A percentile compares a stretch with the other conserved stretches of the same genome.
These are phyloP conservation scores for Pediacus dermestoides DNA, from an alignment of 2,888 invertebrate species.

Conservation along the genomic window DNA sequence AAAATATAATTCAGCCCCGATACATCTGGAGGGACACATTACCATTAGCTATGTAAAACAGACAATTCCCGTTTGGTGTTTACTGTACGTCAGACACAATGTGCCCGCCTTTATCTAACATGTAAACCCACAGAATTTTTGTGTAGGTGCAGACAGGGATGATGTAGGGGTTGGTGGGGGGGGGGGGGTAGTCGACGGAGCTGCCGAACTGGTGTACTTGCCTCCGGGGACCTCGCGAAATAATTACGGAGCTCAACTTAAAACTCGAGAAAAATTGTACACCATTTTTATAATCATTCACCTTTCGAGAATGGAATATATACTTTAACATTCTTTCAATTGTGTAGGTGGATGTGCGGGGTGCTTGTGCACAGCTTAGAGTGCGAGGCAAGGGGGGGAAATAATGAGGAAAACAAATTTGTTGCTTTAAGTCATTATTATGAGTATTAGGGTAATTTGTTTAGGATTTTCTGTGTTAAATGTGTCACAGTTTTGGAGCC, in stretches of 20 bases:
- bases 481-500: too few relatives aligned
- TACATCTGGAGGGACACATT: slow-evolving; percentile 42
- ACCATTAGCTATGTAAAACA: slow-evolving; percentile 42
- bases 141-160: slow-evolving; percentile 16
- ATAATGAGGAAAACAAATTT: too few relatives aligned
- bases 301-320: slow-evolving; percentile 46
- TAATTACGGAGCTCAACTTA: slow-evolving; percentile 49
- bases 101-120: slow-evolving; percentile 1
- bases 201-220: slow-evolving; percentile 35
- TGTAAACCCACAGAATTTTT: too few relatives aligned
- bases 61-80: too few relatives aligned
- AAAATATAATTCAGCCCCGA: slow-evolving; percentile 43
- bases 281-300: slow-evolving; percentile 50
- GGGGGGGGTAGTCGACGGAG: too few relatives aligned
- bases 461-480: too few relatives aligned
- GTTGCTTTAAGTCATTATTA: too few relatives aligned
- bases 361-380: too few relatives aligned
- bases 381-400: slow-evolving; percentile 6
- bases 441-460: too few relatives aligned
- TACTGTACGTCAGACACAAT: slow-evolving; percentile 3
- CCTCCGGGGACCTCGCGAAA: slow-evolving; percentile 45
- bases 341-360: too few relatives aligned
- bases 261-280: slow-evolving; percentile 49
- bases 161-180: too few relatives aligned
- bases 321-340: slow-evolving; percentile 29